Evolutionary conservation across 2,797 vertebrate genomes (phyloP).

Genomic region (Myotis vivesi): DNA sequence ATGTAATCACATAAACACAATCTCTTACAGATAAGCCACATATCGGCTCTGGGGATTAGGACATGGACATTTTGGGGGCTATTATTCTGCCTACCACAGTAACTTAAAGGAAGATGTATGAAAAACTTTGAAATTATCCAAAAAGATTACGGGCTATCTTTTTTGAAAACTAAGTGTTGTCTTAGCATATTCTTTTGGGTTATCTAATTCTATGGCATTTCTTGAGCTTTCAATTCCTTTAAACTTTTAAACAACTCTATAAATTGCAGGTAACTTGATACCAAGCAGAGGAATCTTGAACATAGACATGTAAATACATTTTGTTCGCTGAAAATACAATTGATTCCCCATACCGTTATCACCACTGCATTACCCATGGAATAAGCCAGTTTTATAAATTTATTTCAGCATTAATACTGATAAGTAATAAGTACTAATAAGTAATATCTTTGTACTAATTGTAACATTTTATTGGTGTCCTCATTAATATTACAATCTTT

Average conservation of each 20-base stretch:
- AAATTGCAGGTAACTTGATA: not conserved
- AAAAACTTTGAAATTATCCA: not conserved
- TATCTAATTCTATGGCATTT: not conserved
- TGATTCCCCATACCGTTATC: not conserved
- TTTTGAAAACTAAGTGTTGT: not conserved
- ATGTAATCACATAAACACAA: not conserved
- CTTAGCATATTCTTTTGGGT: not conserved
- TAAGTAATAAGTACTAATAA: not conserved
- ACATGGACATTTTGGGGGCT: not conserved
- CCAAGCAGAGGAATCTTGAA: not conserved
- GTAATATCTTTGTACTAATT: not conserved
- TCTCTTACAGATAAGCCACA: not conserved
- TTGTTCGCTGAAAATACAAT: not conserved
- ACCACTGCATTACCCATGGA: not conserved
- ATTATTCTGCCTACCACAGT: no score
- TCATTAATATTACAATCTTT: not conserved
- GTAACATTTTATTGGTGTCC: not conserved
- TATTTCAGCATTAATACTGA: not conserved
- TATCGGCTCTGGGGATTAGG: not conserved
- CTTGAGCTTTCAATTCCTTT: not conserved
- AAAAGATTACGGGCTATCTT: not conserved
- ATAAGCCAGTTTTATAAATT: not conserved
- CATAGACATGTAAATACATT: not conserved
- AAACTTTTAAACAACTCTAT: not conserved
- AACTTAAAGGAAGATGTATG: not conserved